These are phyloP conservation scores for Sylvietta virens DNA, from an alignment of 2,113 vertebrate genomes.

Conservation along the genomic window DNA sequence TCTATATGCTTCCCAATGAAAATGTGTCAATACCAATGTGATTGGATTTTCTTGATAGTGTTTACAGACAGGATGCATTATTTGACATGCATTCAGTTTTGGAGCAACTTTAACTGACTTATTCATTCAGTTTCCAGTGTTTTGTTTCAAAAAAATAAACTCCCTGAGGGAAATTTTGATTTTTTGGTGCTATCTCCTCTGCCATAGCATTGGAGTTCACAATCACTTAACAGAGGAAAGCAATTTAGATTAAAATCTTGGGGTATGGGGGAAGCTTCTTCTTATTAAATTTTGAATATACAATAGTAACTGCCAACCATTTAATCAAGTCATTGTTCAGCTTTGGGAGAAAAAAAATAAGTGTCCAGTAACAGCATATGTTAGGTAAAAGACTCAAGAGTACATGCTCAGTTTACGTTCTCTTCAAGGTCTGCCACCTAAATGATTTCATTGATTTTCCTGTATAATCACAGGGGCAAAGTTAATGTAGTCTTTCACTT, in stretches of 20 bases:
- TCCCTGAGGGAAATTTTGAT: conserved; percentile 43
- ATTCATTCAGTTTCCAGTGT: conserved; percentile 56
- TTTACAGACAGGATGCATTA: conserved; percentile 48
- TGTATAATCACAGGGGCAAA: neutral
- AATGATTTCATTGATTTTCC: neutral
- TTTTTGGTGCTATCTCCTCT: conserved; percentile 34
- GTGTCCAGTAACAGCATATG: neutral
- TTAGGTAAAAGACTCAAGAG: neutral
- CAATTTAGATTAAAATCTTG: conserved; percentile 74
- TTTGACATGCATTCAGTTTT: conserved; percentile 50
- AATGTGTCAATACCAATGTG: conserved; percentile 51
- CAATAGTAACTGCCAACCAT: conserved; percentile 49
- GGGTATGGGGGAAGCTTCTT: conserved; percentile 51
- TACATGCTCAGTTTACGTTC: neutral
- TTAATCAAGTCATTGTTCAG: conserved; percentile 69
- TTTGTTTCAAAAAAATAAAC: conserved; percentile 56
- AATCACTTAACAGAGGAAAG: conserved; percentile 62
- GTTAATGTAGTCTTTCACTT: neutral
- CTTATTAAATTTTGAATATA: conserved; percentile 63
- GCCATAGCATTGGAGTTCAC: conserved; percentile 29
- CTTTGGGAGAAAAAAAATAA: conserved; percentile 7
- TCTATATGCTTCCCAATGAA: conserved; percentile 9
- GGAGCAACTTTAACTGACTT: conserved; percentile 57
- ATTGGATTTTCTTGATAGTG: conserved; percentile 57
- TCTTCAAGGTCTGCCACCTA: conserved; percentile 20